Evolutionary conservation across 1,140 invertebrate species (phyloP).

Genomic region (Calephelis virginiensis): DNA sequence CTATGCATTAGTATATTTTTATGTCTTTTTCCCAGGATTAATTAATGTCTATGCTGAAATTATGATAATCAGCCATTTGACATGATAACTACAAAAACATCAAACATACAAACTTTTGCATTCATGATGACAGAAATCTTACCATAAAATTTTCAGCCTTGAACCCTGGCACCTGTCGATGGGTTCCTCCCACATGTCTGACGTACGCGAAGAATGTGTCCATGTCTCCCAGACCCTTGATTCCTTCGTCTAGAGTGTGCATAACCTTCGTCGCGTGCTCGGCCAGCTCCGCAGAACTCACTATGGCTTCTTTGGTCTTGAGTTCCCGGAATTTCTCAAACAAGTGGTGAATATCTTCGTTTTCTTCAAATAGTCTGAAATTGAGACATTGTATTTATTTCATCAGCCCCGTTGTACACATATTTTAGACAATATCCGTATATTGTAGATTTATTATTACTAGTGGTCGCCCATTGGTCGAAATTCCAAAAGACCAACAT

Average conservation of each 20-base stretch:
- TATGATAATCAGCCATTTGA: too few species aligned
- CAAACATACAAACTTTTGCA: background rate
- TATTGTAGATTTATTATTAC: too few species aligned
- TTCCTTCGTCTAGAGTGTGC: constrained; percentile 91
- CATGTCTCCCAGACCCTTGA: constrained; percentile 89
- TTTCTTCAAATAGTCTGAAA: constrained; percentile 92
- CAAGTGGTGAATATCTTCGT: constrained; percentile 87
- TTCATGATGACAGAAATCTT: constrained; percentile 44
- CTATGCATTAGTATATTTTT: too few species aligned
- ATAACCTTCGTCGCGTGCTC: constrained; percentile 94
- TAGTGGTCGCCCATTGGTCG: too few species aligned
- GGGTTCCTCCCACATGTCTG: constrained; percentile 88
- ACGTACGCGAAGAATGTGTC: constrained; percentile 91
- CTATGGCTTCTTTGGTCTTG: constrained; percentile 87
- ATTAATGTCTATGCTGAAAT: too few species aligned
- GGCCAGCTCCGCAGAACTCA: constrained; percentile 86
- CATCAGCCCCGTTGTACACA: too few species aligned
- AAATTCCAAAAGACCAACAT: too few species aligned
- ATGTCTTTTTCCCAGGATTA: too few species aligned
- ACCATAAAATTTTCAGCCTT: constrained; percentile 92
- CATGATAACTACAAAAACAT: too few species aligned
- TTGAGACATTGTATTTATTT: background rate
- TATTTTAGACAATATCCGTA: too few species aligned
- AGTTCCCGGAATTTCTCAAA: constrained; percentile 90
- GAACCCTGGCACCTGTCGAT: constrained; percentile 90